Conservation (phyloP, 2,888 invertebrate genomes). For the Andrena minutula region DNA sequence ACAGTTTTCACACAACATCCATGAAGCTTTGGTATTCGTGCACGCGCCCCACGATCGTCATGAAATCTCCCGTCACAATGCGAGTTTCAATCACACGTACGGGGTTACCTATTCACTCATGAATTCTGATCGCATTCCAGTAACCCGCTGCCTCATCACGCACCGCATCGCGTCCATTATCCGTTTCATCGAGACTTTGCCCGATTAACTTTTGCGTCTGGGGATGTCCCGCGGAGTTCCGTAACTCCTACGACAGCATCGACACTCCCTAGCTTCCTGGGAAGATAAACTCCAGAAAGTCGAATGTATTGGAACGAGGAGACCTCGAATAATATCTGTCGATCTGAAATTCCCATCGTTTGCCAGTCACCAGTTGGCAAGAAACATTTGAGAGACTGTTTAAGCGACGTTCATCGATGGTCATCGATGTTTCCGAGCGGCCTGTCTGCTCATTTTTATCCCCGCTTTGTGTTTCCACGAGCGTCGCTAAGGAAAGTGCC, state of each 20-base stretch:
- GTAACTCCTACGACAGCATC: background rate
- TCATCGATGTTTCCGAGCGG: background rate
- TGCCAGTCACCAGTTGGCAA: too few species aligned
- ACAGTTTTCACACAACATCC: slow-evolving; percentile 26
- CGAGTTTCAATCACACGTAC: slow-evolving; percentile 25
- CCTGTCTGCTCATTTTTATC: background rate
- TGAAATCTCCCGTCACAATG: slow-evolving; percentile 35
- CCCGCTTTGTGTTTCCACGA: background rate
- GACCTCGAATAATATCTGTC: too few species aligned
- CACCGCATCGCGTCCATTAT: slow-evolving; percentile 12
- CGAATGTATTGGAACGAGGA: too few species aligned
- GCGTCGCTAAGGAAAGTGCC: background rate
- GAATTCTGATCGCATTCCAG: slow-evolving; percentile 36
- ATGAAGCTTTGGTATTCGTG: slow-evolving; percentile 37
- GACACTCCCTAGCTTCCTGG: background rate
- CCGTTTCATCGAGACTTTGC: slow-evolving; percentile 1
- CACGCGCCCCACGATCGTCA: slow-evolving; percentile 25
- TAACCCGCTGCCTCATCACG: background rate
- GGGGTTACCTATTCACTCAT: slow-evolving; percentile 25
- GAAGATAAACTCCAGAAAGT: too few species aligned
- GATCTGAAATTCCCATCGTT: too few species aligned
- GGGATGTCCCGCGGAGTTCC: background rate
- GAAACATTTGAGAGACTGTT: too few species aligned
- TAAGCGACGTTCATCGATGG: background rate
- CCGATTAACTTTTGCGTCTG: slow-evolving; percentile 8